Evolutionary conservation across 2,113 vertebrate species (phyloP).

Genomic region (Candoia aspera): DNA sequence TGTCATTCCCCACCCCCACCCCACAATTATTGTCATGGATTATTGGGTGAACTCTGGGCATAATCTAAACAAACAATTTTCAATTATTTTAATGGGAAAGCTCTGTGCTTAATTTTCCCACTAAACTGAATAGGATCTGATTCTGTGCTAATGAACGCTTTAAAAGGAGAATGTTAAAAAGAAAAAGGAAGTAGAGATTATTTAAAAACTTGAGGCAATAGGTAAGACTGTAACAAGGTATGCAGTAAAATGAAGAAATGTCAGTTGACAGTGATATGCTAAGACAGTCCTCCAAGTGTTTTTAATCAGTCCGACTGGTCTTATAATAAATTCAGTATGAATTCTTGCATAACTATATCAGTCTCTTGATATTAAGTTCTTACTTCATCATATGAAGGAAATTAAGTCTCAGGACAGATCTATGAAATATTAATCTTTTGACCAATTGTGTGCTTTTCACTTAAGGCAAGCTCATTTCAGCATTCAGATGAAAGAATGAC

Average conservation of each 20-base stretch:
- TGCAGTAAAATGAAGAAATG: neutral
- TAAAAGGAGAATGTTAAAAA: neutral
- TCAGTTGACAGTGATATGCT: neutral
- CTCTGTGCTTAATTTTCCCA: neutral
- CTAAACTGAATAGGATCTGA: neutral
- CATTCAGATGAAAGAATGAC: neutral
- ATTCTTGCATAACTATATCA: conserved; percentile 7
- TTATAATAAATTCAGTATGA: conserved; percentile 29
- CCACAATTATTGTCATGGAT: neutral
- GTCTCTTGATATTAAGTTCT: conserved; percentile 25
- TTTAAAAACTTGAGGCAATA: neutral
- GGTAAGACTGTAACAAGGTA: neutral
- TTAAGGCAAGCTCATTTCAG: conserved; percentile 18
- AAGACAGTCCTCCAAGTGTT: conserved; percentile 17
- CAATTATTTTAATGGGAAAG: neutral
- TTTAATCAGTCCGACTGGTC: conserved; percentile 26
- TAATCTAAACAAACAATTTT: neutral
- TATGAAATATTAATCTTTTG: conserved; percentile 29
- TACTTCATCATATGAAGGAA: conserved; percentile 8
- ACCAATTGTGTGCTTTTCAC: conserved; percentile 17
- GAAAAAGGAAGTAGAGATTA: neutral
- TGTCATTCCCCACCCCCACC: neutral
- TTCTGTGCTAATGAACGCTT: neutral
- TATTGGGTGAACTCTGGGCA: neutral
- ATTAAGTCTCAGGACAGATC: neutral